Evolutionary conservation across 1,140 invertebrate genomes (phyloP), one percentile per base, ranked within the genome.

Genomic region (Aradophagus sp.): DNA sequence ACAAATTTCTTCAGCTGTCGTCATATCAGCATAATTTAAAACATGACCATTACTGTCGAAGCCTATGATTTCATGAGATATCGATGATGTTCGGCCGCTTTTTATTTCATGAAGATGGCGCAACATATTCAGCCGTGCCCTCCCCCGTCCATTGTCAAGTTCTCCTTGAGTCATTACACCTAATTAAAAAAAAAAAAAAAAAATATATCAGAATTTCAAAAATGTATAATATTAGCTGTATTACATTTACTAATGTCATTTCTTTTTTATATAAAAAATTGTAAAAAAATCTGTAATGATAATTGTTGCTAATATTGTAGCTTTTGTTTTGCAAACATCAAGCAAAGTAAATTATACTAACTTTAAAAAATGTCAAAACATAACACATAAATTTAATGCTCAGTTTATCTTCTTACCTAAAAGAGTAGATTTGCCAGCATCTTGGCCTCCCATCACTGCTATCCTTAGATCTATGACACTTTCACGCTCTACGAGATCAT

Each of bases 101-200:
- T 95, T 94, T 71, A 99, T 95, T 85, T 99, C 98, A 85, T 99
- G 98, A 63, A 97, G 87, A 82, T 99, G 97, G 7, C 97, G 86
- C 80, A 99, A 96, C 89, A 99, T 93, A 85, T 99, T 99, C 0
- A 99, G 85, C 26, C 98, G 89, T 0, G 97, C 96, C 76, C 93
- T 91, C 10, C 98, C 98, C 63, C 95, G 85, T 0, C 98, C 97
- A 87, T 99, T 99, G 81, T 99, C 97, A 41, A 97, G 85, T 83
- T 95, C 93, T 13, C 97, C 97, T 84, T 98, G 95, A 0, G 96
- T 98, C 8, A 99, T 84, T 6, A 99, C 97, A 14, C 97, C 97
- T 85, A 16, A 12, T 26, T 52, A 5, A 14, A 34, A 8, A 11
- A 31, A 31, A 31, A 3, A 11, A 8, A 23, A 23, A 23, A 23